phyloP scores from a whole-genome alignment of 1,140 invertebrate species.

The Cylas formicarius region DNA sequence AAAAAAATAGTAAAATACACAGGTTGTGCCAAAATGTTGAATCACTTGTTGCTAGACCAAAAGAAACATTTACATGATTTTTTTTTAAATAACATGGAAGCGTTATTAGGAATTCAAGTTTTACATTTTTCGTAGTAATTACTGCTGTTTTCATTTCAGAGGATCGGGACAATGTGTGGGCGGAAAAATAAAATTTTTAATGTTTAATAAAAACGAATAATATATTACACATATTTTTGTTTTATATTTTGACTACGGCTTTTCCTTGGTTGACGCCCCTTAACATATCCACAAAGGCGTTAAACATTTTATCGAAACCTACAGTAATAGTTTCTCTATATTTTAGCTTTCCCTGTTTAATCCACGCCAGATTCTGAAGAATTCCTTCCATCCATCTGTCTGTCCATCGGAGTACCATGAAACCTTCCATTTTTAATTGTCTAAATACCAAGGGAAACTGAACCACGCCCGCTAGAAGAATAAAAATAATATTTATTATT shows the following conservation, averaged over 20 bases:
- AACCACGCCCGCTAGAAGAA: slow-evolving; percentile 36
- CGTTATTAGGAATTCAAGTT: no score
- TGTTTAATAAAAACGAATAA: slow-evolving; percentile 3
- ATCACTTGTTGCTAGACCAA: no score
- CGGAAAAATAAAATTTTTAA: no score
- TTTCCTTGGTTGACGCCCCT: slow-evolving; percentile 58
- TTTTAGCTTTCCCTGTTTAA: slow-evolving; percentile 51
- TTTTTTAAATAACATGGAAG: no score
- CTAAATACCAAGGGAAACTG: slow-evolving; percentile 31
- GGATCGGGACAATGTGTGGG: no score
- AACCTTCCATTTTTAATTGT: slow-evolving; percentile 58
- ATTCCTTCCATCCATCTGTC: slow-evolving; percentile 53
- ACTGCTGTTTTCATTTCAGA: no score
- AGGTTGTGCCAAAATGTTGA: no score
- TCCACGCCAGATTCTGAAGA: slow-evolving; percentile 51
- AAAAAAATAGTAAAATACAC: no score
- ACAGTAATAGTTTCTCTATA: slow-evolving; percentile 53
- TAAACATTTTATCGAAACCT: slow-evolving; percentile 58
- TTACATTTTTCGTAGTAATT: no score
- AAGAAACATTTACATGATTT: no score
- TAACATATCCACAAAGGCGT: slow-evolving; percentile 57
- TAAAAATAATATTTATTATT: no score
- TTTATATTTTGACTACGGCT: slow-evolving; percentile 46
- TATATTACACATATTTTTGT: neutral
- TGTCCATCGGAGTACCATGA: slow-evolving; percentile 50